These are phyloP conservation scores for Drosophila santomea DNA, from an alignment of 1,140 invertebrate genomes.

Conservation along the genomic window DNA sequence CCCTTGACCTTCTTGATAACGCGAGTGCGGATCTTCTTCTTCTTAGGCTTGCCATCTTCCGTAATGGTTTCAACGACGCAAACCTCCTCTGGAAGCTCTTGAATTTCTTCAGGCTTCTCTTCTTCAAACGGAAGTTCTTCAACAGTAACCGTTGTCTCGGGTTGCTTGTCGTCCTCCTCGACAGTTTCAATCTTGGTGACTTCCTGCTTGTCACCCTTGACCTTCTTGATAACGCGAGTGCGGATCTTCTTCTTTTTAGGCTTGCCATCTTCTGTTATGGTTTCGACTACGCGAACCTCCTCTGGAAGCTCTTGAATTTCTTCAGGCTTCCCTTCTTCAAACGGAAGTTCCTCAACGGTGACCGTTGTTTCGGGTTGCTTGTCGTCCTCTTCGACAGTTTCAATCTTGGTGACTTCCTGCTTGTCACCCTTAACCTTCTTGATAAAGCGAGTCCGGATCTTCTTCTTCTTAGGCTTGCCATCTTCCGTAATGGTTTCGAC, in stretches of 20 bases:
- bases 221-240: conserved; percentile 5
- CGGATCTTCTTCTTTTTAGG: conserved; percentile 9
- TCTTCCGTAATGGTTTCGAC: conserved; percentile 1
- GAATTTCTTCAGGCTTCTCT: background rate
- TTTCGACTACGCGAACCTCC: conserved; percentile 2
- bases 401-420: conserved; percentile 2
- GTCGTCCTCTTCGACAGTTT: conserved; percentile 8
- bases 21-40: conserved; percentile 6
- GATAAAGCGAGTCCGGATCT: conserved; percentile 3
- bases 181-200: conserved; percentile 7
- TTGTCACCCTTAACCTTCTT: conserved; percentile 10
- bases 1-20: conserved; percentile 11
- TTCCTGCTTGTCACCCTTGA: conserved; percentile 9
- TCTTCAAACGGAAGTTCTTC: conserved; percentile 1
- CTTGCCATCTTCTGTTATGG: background rate
- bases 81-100: conserved; percentile 4
- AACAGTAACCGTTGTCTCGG: background rate
- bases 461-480: conserved; percentile 8
- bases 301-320: conserved; percentile 9
- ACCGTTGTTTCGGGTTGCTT: background rate
- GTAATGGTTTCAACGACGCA: conserved; percentile 1
- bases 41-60: conserved; percentile 3
- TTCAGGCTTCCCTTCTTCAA: background rate
- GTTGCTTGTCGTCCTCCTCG: conserved; percentile 1
- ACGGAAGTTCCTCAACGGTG: background rate